Percentiles rank a stretch among this genome's conserved stretches.
phyloP scores from a whole-genome alignment of 2,113 vertebrate genomes.

The Oncorhynchus mykiss region DNA sequence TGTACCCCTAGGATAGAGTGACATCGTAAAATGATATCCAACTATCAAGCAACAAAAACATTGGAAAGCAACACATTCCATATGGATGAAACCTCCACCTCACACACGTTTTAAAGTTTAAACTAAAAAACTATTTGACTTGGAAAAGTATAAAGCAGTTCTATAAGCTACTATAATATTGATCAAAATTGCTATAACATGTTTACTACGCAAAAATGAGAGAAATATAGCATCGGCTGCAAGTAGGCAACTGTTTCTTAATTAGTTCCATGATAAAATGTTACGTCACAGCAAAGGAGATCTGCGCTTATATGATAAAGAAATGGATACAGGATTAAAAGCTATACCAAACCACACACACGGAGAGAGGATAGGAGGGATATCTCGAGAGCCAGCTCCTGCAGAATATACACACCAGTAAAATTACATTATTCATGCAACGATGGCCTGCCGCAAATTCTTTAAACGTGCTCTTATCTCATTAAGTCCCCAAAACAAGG shows the following conservation, averaged over 20 bases:
- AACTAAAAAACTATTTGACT: too few species aligned
- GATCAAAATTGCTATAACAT: too few species aligned
- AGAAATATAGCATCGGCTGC: too few species aligned
- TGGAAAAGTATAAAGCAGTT: too few species aligned
- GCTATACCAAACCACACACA: neutral
- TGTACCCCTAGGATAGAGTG: neutral
- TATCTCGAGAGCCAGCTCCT: neutral
- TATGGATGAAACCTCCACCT: neutral
- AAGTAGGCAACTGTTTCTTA: too few species aligned
- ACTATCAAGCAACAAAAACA: neutral
- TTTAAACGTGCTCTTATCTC: slow-evolving; percentile 54
- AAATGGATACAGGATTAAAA: neutral
- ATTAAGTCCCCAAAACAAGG: slow-evolving; percentile 32
- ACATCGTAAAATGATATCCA: neutral
- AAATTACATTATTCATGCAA: slow-evolving; percentile 46
- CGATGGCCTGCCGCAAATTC: slow-evolving; percentile 50
- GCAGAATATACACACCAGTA: too few species aligned
- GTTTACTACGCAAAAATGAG: too few species aligned
- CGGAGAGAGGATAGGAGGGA: neutral
- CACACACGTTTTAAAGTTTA: too few species aligned
- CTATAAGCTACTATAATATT: too few species aligned
- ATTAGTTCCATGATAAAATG: too few species aligned
- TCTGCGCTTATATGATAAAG: neutral
- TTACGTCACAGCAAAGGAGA: too few species aligned
- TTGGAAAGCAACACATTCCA: neutral